phyloP scores from a whole-genome alignment of 2,113 vertebrate species.

The Neofelis nebulosa region DNA sequence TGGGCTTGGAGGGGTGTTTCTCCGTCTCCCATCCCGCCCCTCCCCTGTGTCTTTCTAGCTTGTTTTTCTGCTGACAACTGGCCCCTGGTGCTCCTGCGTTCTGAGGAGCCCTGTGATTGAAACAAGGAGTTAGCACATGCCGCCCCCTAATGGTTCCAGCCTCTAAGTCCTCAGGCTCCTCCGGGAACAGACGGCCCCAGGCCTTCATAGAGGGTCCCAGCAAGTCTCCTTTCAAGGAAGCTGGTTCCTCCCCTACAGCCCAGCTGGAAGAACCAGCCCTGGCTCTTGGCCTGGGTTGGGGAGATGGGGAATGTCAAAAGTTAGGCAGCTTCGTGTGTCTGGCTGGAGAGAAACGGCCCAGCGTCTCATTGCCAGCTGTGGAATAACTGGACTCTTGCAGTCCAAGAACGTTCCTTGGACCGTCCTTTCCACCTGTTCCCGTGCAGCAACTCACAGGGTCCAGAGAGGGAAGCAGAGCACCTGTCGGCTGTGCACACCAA shows the following conservation, averaged over 20 bases:
- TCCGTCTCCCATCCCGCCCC: not conserved
- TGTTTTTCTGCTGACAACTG: conserved; percentile 46
- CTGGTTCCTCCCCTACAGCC: not conserved
- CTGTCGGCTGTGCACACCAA: not conserved
- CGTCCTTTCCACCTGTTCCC: not conserved
- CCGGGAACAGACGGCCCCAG: not conserved
- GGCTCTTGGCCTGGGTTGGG: not conserved
- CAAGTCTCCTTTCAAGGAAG: not conserved
- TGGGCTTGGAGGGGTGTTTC: not conserved
- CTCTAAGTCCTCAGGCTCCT: not conserved
- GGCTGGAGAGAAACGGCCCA: not conserved
- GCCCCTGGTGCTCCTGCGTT: not conserved
- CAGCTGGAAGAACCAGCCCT: not conserved
- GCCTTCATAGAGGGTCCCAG: not conserved
- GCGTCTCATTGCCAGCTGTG: not conserved
- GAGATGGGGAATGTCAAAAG: not conserved
- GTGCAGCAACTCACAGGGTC: not conserved
- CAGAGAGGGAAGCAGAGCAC: not conserved
- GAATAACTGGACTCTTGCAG: not conserved
- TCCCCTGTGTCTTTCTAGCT: not conserved
- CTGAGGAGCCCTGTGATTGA: not conserved
- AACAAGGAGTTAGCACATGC: conserved; percentile 65
- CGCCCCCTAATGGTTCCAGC: conserved; percentile 83
- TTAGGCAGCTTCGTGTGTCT: not conserved
- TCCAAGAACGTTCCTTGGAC: not conserved